Evolutionary conservation across 1,140 invertebrate genomes (phyloP).

Genomic region (Trachymyrmex cornetzi): DNA sequence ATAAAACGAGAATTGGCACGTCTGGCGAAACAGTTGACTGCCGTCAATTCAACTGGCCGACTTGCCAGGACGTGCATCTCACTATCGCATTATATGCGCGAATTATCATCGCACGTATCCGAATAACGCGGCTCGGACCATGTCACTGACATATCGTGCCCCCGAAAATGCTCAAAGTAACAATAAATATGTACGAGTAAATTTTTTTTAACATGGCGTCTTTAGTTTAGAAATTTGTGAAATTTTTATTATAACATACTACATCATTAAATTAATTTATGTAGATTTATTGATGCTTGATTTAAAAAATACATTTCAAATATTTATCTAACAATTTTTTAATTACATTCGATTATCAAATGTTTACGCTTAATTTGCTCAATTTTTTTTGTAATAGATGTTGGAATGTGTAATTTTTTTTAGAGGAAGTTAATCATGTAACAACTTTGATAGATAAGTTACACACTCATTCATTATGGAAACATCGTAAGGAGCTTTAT

Average conservation of each 20-base stretch:
- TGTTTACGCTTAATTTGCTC: not conserved
- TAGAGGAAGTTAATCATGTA: not conserved
- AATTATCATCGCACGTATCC: slow-evolving; percentile 51
- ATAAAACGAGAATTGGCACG: slow-evolving; percentile 76
- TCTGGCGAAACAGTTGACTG: slow-evolving; percentile 76
- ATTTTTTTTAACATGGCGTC: not conserved
- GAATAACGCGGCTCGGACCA: slow-evolving; percentile 1
- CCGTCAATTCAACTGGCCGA: slow-evolving; percentile 74
- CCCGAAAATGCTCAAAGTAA: not conserved
- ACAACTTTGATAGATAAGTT: not conserved
- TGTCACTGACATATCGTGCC: slow-evolving; percentile 44
- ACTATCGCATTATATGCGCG: slow-evolving; percentile 48
- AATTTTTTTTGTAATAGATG: not conserved
- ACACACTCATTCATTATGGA: not conserved
- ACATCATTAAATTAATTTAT: not conserved
- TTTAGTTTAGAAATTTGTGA: not conserved
- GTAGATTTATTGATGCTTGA: not conserved
- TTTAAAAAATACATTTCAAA: not conserved
- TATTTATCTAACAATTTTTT: not conserved
- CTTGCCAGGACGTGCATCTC: slow-evolving; percentile 66
- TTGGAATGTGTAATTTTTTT: not conserved
- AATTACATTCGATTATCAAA: not conserved
- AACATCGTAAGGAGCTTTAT: slow-evolving; percentile 15
- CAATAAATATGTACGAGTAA: not conserved
- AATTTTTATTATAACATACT: not conserved